Base-by-base conservation (phyloP, 2,888 invertebrate genomes). In the Tetragonula carbonaria region DNA sequence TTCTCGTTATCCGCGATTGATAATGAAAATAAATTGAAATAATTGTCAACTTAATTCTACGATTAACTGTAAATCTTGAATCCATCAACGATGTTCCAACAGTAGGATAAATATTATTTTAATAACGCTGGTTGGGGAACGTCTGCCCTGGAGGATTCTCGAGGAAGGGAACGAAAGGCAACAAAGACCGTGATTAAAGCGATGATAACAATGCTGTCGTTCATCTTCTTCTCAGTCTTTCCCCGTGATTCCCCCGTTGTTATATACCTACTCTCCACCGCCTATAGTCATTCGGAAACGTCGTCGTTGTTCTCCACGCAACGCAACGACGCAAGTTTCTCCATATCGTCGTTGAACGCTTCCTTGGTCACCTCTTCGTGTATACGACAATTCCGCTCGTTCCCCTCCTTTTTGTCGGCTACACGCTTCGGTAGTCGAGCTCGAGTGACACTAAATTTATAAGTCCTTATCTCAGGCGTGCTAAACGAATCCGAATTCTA, bases 131-230 rank as follows among this genome's bases (percentile, higher is more conserved):
- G 45, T 14, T 18, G n/a, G 33, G 33, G 38, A 51, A 50, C 62
- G 21, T 18, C 33, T 18, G 33, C n/a, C n/a, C 33, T 62, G 21
- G 18, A 70, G 59, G 18, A 77, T 77, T 62, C 74, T 50, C 38
- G 65, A 53, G 62, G 51, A 55, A 62, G 28, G 18, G 45, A 68
- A 62, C 28, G 16, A 21, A 45, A 3, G 57, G 6, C 67, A 70
- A 75, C 75, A 70, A 78, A 68, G 77, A 55, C 65, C 68, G 23
- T 38, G 78, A 85, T 78, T 78, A 66, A 85, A 73, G 70, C 74
- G 51, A 66, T 63, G 71, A 77, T 85, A 77, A 78, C 70, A 78
- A 84, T 78, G 84, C 74, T 62, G 78, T 72, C 74, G 74, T 84
- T 79, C 75, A 75, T 84, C 84, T 70, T 66, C 66, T 59, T 68